Evolutionary conservation across 2,888 invertebrate species (phyloP), one percentile per base, ranked within the genome.

Genomic region (Eledona agricola): DNA sequence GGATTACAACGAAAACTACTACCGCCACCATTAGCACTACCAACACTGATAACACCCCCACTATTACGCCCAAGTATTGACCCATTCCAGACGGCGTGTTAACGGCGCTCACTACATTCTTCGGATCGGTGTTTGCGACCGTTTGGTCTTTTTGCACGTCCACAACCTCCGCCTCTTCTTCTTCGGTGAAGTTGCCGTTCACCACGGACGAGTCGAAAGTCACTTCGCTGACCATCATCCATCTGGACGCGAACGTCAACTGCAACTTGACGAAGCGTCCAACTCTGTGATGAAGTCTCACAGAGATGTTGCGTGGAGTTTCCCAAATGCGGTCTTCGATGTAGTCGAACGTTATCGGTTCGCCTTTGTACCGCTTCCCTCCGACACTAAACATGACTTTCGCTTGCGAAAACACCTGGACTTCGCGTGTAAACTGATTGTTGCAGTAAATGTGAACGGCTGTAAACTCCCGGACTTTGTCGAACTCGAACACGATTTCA

Each of bases 181-280:
- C 11, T 53, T 72, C 74, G 19, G 73, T 75, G 43, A 74, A 71
- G 57, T 75, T 75, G 4, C 74, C 74, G 51, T 68, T 72, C 11
- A 74, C 70, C 5, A 71, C 66, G 7, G 67, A 67, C 12, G 93
- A 93, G 65, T 88, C 88, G 74, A 95, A 95, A 47, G 88, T 85
- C 57, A 95, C 82, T 78, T 96, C 95, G 76, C 93, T 93, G 69
- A 96, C 83, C 78, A 95, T 86, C 63, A 95, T 87, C 94, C 95
- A 95, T 45, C 86, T 81, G 7, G 89, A 83, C 1, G 90, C 88
- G 73, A 93, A 94, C 61, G 82, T 82, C 38, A 94, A 80, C 65
- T 88, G 83, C 62, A 89, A 78, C 70, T 89, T 89, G 52, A 94
- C 88, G 79, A 86, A 92, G 67, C 84, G 83, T 13, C 90, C 95